Conservation (phyloP, 1,140 invertebrate species). For the Portunus trituberculatus region DNA sequence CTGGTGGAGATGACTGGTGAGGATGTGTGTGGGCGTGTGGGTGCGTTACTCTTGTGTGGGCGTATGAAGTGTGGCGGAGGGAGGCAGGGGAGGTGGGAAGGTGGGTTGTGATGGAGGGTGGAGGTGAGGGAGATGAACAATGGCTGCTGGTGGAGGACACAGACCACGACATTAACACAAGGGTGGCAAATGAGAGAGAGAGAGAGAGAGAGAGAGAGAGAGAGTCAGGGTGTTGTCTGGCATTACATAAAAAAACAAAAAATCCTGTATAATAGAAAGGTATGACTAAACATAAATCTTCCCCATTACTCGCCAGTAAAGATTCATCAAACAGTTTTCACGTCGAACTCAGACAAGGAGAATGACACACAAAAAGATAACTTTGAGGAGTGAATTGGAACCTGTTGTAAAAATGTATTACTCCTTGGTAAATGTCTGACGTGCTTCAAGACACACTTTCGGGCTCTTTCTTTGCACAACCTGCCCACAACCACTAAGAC, state of each 20-base stretch:
- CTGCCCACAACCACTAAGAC: too few species aligned
- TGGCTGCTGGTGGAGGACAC: not conserved
- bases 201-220: conserved; percentile 17
- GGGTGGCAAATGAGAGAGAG: not conserved
- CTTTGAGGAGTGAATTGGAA: too few species aligned
- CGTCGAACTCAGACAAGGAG: too few species aligned
- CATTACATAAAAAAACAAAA: not conserved
- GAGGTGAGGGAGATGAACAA: conserved; percentile 36
- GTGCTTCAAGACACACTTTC: too few species aligned
- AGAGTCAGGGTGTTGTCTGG: not conserved
- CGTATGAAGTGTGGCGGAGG: not conserved
- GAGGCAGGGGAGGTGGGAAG: not conserved
- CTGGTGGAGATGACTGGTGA: not conserved
- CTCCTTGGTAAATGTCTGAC: too few species aligned
- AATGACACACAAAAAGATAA: too few species aligned
- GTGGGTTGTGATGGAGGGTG: not conserved
- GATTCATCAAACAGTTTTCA: not conserved
- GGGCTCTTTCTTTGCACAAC: too few species aligned
- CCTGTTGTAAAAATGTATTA: too few species aligned
- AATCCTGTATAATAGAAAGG: not conserved
- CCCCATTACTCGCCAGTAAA: not conserved
- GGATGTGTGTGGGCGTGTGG: conserved; percentile 11
- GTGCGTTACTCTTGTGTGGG: not conserved
- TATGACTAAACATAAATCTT: not conserved
- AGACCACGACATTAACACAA: too few species aligned